A percentile compares a stretch with the other conserved stretches of the same genome.
Conservation (phyloP, 1,140 invertebrate species). For the Diabrotica undecimpunctata region DNA sequence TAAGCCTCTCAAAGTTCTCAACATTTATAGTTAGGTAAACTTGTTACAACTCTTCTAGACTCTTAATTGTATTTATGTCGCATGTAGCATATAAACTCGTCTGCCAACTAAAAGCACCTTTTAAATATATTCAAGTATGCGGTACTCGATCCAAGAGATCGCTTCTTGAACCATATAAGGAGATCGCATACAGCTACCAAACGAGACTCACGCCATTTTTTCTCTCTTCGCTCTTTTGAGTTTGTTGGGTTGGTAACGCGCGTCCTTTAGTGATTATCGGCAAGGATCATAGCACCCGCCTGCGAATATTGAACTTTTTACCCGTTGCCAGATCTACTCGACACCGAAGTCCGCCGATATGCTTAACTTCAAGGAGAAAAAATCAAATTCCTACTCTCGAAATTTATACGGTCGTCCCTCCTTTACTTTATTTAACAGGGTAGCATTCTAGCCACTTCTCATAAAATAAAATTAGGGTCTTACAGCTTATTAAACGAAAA, state of each 20-base stretch:
- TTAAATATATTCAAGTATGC: slow-evolving; percentile 15
- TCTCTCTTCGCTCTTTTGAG: neutral
- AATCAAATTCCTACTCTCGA: too few relatives aligned
- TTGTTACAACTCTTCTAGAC: too few relatives aligned
- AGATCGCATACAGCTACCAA: slow-evolving; percentile 7
- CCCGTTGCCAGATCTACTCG: neutral
- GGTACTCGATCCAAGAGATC: slow-evolving; percentile 3
- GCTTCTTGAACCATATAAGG: slow-evolving; percentile 10
- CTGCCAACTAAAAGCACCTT: slow-evolving; percentile 5
- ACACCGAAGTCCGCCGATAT: too few relatives aligned
- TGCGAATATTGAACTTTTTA: slow-evolving; percentile 10
- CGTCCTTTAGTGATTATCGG: slow-evolving; percentile 8
- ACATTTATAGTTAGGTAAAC: too few relatives aligned
- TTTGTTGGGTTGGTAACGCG: slow-evolving; percentile 6
- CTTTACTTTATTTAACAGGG: too few relatives aligned
- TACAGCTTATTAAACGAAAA: too few relatives aligned
- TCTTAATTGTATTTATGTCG: slow-evolving; percentile 3
- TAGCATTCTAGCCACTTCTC: too few relatives aligned
- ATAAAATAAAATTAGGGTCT: too few relatives aligned
- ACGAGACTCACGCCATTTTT: slow-evolving; percentile 14
- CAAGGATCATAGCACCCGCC: neutral
- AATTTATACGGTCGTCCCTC: too few relatives aligned
- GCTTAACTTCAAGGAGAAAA: too few relatives aligned
- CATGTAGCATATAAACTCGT: neutral
- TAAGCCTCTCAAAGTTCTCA: too few relatives aligned